Evolutionary conservation across 2,113 vertebrate species (phyloP).

Genomic region (Chroicocephalus ridibundus): DNA sequence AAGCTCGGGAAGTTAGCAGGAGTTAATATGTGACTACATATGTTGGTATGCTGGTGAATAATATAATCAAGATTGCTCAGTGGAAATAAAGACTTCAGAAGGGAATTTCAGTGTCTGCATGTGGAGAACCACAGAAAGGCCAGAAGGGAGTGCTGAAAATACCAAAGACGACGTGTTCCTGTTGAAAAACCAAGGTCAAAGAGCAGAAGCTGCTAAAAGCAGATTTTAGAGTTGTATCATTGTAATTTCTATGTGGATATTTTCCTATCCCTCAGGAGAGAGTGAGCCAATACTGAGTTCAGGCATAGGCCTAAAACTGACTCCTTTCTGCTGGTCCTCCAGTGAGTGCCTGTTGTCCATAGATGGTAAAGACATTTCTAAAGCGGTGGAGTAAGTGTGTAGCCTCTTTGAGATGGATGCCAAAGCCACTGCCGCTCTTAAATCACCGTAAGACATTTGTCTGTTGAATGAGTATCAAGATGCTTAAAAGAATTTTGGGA

Average conservation of each 20-base stretch:
- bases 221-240: background rate
- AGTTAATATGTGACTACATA: constrained; percentile 26
- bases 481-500: background rate
- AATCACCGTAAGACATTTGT: background rate
- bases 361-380: background rate
- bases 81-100: constrained; percentile 52
- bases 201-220: background rate
- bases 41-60: constrained; percentile 54
- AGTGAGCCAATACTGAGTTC: background rate
- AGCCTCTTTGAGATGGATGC: background rate
- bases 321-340: background rate
- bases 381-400: background rate
- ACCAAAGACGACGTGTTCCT: background rate
- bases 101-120: background rate
- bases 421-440: background rate
- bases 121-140: constrained; percentile 53
- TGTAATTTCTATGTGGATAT: background rate
- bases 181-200: background rate
- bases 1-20: background rate
- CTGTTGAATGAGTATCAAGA: background rate
- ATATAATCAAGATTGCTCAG: background rate
- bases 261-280: background rate
- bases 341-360: background rate
- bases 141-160: background rate
- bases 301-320: background rate